phyloP scores from a whole-genome alignment of 2,797 vertebrate genomes.

The Eospalax fontanierii region DNA sequence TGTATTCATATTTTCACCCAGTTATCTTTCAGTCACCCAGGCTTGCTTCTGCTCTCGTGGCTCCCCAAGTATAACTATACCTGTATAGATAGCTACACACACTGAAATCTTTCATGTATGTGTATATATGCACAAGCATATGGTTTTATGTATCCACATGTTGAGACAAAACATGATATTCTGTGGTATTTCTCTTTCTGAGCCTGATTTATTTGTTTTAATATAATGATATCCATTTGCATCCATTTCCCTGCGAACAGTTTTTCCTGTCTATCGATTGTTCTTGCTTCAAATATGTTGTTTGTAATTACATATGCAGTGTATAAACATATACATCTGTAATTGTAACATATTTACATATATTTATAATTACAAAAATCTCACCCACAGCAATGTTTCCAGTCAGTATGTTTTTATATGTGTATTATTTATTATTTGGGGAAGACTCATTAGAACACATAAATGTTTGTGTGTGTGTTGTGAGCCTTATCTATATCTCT shows the following conservation, averaged over 20 bases:
- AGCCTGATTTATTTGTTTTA: not conserved
- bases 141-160: not conserved
- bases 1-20: no score
- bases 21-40: not conserved
- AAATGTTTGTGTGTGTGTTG: not conserved
- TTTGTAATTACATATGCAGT: not conserved
- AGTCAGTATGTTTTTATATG: not conserved
- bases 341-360: not conserved
- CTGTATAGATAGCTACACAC: not conserved
- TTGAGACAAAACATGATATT: not conserved
- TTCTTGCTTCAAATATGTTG: not conserved
- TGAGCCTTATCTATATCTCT: not conserved
- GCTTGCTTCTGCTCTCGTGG: not conserved
- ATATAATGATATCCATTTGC: not conserved
- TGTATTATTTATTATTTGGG: not conserved
- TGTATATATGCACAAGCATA: not conserved
- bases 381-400: not conserved
- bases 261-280: not conserved
- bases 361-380: not conserved
- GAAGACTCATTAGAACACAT: not conserved
- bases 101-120: not conserved
- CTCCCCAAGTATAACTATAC: no score
- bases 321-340: not conserved
- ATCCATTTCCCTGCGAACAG: not conserved
- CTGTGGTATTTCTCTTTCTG: not conserved